These are phyloP conservation scores for Ormyrus labotus DNA, from an alignment of 2,888 invertebrate genomes.

Conservation along the genomic window DNA sequence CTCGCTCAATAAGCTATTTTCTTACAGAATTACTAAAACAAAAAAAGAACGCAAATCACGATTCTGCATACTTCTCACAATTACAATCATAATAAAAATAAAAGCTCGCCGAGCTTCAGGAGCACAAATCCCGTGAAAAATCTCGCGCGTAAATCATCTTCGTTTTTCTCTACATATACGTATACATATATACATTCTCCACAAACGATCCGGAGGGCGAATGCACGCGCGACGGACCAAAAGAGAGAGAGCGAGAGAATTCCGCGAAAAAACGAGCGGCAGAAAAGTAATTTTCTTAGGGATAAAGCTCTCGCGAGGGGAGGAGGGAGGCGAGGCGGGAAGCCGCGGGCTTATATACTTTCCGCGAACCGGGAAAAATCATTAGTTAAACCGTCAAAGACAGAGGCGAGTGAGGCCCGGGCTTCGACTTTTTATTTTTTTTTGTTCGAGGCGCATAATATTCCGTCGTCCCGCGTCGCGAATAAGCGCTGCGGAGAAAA, in stretches of 20 bases:
- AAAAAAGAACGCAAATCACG: too few relatives aligned
- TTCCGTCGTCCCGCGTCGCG: slow-evolving; percentile 2
- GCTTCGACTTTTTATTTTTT: slow-evolving; percentile 26
- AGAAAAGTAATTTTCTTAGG: slow-evolving; percentile 53
- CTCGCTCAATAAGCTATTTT: too few relatives aligned
- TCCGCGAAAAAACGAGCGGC: slow-evolving; percentile 39
- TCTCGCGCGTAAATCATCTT: slow-evolving; percentile 36
- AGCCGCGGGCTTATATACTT: slow-evolving; percentile 8
- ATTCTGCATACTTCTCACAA: too few relatives aligned
- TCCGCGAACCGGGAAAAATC: slow-evolving; percentile 60
- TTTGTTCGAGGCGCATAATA: slow-evolving; percentile 12
- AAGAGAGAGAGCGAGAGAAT: background rate
- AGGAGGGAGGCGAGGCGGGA: background rate
- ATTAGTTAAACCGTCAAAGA: slow-evolving; percentile 66
- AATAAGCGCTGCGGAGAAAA: background rate
- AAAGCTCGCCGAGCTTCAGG: slow-evolving; percentile 4
- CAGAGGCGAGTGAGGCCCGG: slow-evolving; percentile 56
- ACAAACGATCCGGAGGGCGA: slow-evolving; percentile 21
- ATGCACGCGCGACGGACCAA: too few relatives aligned
- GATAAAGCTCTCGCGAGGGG: slow-evolving; percentile 41
- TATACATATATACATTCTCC: background rate
- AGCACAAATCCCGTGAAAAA: slow-evolving; percentile 35
- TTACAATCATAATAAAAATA: background rate
- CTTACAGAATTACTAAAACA: too few relatives aligned
- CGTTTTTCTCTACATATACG: slow-evolving; percentile 17